Evolutionary conservation across 2,888 invertebrate species (phyloP).

Genomic region (Leucania comma): DNA sequence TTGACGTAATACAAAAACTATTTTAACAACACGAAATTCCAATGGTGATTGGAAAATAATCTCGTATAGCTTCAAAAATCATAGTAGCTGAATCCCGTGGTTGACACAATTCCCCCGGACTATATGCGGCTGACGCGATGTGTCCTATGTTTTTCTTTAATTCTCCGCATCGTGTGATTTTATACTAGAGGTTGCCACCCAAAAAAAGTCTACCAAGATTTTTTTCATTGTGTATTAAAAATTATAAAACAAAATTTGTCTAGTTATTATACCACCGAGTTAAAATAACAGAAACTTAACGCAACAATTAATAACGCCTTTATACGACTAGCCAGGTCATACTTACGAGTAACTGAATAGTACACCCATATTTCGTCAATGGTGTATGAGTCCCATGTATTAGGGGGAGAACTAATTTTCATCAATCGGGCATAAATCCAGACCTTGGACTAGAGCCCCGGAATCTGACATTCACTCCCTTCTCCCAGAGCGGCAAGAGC

Average conservation of each 20-base stretch:
- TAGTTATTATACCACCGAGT: neutral
- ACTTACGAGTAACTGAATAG: too few relatives aligned
- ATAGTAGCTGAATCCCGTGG: constrained; percentile 21
- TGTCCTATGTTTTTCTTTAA: constrained; percentile 45
- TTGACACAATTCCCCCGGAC: constrained; percentile 24
- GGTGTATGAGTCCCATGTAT: too few relatives aligned
- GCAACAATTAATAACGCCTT: too few relatives aligned
- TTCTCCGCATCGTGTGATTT: constrained; percentile 23
- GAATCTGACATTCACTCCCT: too few relatives aligned
- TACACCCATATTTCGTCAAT: too few relatives aligned
- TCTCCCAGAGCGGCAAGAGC: too few relatives aligned
- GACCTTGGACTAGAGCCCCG: too few relatives aligned
- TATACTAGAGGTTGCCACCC: neutral
- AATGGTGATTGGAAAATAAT: constrained; percentile 25
- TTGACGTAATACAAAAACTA: too few relatives aligned
- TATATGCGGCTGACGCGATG: constrained; percentile 26
- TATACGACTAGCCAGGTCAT: too few relatives aligned
- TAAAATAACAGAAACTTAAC: neutral
- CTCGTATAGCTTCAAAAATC: constrained; percentile 16
- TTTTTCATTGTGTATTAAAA: neutral
- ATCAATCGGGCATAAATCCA: too few relatives aligned
- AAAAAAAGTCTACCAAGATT: too few relatives aligned
- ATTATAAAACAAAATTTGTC: neutral
- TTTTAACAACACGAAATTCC: neutral
- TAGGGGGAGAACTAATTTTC: too few relatives aligned